A percentile compares a stretch with the other conserved stretches of the same genome.
Evolutionary conservation across 2,797 vertebrate species (phyloP).

Genomic region (Amniataba percoides): DNA sequence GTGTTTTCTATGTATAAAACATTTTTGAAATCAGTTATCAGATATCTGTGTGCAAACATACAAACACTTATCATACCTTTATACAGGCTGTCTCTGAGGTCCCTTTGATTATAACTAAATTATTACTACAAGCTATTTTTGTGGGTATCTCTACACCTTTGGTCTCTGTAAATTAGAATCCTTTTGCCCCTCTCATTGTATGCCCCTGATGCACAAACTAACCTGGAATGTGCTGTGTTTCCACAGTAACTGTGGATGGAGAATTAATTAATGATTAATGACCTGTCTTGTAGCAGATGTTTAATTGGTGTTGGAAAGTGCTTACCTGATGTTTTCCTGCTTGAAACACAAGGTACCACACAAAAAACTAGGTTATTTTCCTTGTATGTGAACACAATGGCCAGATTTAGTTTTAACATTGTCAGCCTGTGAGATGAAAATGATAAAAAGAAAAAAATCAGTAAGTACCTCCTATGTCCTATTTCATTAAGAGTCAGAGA

Average conservation of each 20-base stretch:
- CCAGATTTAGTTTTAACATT: not conserved
- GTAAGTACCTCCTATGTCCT: not conserved
- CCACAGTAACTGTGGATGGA: not conserved
- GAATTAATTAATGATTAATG: not conserved
- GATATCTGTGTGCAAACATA: too few relatives aligned
- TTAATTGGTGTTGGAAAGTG: not conserved
- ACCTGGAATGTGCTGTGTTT: not conserved
- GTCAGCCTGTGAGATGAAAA: not conserved
- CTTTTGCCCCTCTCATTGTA: too few relatives aligned
- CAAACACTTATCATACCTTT: too few relatives aligned
- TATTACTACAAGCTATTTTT: too few relatives aligned
- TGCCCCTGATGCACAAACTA: not conserved
- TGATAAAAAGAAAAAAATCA: not conserved
- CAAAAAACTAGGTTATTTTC: not conserved
- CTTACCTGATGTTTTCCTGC: not conserved
- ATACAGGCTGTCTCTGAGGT: too few relatives aligned
- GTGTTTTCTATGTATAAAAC: too few relatives aligned
- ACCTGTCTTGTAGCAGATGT: slow-evolving; percentile 8
- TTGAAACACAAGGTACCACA: not conserved
- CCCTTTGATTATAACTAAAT: too few relatives aligned
- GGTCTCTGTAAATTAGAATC: too few relatives aligned
- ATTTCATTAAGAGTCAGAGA: not conserved
- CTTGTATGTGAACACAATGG: too few relatives aligned
- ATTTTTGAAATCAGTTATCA: too few relatives aligned
- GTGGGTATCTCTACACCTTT: too few relatives aligned